Evolutionary conservation across 2,888 invertebrate genomes (phyloP), one percentile per base, ranked within the genome.

Genomic region (Aphidoletes aphidimyza): DNA sequence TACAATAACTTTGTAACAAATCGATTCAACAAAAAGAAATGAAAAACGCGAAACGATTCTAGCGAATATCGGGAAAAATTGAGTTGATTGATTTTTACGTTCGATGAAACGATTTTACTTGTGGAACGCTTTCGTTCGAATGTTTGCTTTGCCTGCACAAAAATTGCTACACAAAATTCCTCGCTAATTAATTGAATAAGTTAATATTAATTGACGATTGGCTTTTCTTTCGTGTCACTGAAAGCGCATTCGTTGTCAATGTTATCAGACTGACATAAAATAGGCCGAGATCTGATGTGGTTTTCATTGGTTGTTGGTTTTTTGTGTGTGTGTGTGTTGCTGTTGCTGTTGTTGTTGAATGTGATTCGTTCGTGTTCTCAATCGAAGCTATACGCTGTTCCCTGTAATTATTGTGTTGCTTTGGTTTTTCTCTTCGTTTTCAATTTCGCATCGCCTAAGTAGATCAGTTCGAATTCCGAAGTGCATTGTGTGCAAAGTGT

Each of bases 131-230:
- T 78, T 11, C 17, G 3, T 78, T 2, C 36, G 36, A 0, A 19
- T 69, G 36, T 19, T 1, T 78, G 34, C 36, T 34, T 78, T 81
- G n/a, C 3, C 9, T 11, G 1, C n/a, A 37, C 6, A n/a, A n/a
- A 19, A 34, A 37, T 22, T 37, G 14, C n/a, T 5, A 37, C 22
- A 81, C n/a, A 37, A 22, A 81, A 81, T 81, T 81, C 81, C 37
- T 81, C 81, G 81, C 81, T 81, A 81, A 81, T 81, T 81, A 81
- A 81, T 81, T 81, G 81, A 81, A 81, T 81, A 81, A 81, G 81
- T 81, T 81, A 81, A 81, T 81, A 81, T 81, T 81, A 37, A 37
- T 81, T 81, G 81, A 81, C 37, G 81, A 37, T 36, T 37, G 81
- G 1, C 14, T 69, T 30, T 69, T 30, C 14, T 69, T 54, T 54